Evolutionary conservation across 2,888 invertebrate genomes (phyloP).

Genomic region (Dryomyza anilis): DNA sequence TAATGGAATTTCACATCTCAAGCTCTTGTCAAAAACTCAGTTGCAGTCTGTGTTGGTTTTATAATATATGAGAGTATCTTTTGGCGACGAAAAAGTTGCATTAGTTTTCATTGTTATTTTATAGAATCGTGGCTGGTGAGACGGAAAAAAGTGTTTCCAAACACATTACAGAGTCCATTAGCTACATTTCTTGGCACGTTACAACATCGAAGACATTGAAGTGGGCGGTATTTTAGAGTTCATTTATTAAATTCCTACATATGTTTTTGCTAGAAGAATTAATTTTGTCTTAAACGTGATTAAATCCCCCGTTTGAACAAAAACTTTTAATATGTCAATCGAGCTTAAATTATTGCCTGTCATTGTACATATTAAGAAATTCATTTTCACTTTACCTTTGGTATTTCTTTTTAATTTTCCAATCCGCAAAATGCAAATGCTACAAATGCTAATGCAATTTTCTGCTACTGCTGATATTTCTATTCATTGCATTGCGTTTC

Average conservation of each 20-base stretch:
- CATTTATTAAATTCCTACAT: neutral
- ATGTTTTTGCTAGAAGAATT: neutral
- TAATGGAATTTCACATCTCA: no score
- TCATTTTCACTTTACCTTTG: neutral
- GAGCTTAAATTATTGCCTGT: no score
- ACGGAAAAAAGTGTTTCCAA: neutral
- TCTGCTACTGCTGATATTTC: neutral
- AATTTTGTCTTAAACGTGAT: no score
- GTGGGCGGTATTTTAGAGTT: neutral
- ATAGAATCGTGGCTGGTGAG: neutral
- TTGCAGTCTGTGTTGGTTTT: neutral
- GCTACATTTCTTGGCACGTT: constrained; percentile 12
- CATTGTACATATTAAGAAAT: neutral
- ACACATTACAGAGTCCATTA: constrained; percentile 20
- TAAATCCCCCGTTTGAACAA: no score
- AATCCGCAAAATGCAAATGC: neutral
- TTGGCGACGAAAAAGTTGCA: constrained; percentile 8
- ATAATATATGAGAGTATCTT: neutral
- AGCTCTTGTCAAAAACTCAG: no score
- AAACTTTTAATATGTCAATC: no score
- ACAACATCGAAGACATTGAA: neutral
- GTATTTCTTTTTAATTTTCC: constrained; percentile 7
- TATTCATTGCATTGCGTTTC: constrained; percentile 3
- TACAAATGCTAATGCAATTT: constrained; percentile 17
- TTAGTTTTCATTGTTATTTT: constrained; percentile 4